A percentile compares a stretch with the other conserved stretches of the same genome.
phyloP scores from a whole-genome alignment of 1,140 invertebrate genomes.

The Whitmania pigra region DNA sequence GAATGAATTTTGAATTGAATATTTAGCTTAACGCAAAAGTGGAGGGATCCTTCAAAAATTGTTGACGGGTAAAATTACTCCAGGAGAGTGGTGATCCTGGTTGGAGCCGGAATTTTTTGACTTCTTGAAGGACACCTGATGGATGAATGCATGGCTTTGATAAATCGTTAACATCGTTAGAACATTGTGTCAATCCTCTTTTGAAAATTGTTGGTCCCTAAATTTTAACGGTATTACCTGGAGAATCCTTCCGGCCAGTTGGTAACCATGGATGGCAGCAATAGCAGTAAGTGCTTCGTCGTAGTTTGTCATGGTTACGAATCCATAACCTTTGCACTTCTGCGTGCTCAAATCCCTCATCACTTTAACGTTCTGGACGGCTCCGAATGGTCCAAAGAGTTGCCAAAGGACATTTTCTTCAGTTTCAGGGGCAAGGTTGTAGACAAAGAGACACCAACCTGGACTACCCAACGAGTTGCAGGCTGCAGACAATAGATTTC shows the following conservation, averaged over 20 bases:
- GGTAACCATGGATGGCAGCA: constrained; percentile 92
- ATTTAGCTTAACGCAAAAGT: no score
- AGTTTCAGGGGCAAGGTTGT: constrained; percentile 92
- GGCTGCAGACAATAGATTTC: constrained; percentile 8
- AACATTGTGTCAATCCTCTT: no score
- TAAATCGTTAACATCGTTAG: no score
- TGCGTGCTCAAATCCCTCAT: constrained; percentile 93
- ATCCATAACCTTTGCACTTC: constrained; percentile 99
- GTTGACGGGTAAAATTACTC: constrained; percentile 4
- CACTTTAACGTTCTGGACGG: constrained; percentile 88
- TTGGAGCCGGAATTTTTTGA: constrained; percentile 2
- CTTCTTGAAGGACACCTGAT: constrained; percentile 18
- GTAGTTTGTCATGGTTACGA: constrained; percentile 99
- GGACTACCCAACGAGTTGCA: constrained; percentile 33
- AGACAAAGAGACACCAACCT: constrained; percentile 93
- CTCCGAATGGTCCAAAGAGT: constrained; percentile 94
- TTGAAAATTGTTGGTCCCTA: background rate
- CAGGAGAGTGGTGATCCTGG: background rate
- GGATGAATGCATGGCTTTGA: background rate
- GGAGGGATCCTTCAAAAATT: background rate
- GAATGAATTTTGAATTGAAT: no score
- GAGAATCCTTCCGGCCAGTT: constrained; percentile 85
- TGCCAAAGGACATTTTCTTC: constrained; percentile 98
- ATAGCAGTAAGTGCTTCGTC: constrained; percentile 95
- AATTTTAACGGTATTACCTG: constrained; percentile 54